A percentile compares a stretch with the other conserved stretches of the same genome.
Evolutionary conservation across 2,888 invertebrate species (phyloP).

Genomic region (Phania funesta): DNA sequence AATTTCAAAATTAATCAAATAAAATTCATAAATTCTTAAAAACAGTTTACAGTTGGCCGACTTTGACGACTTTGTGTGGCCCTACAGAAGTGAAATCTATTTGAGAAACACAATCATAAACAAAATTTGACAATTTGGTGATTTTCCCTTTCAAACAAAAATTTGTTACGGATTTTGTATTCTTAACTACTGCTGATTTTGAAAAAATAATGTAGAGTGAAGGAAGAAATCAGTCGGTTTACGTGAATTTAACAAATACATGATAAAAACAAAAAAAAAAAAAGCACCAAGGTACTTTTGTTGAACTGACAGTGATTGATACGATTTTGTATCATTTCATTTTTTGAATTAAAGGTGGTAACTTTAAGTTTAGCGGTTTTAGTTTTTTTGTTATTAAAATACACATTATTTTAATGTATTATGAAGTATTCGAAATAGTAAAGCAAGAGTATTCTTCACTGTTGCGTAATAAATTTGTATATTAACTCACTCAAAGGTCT

Average conservation of each 20-base stretch:
- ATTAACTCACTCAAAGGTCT: no score
- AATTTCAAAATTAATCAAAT: background rate
- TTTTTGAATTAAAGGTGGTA: slow-evolving; percentile 61
- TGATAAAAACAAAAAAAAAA: slow-evolving; percentile 43
- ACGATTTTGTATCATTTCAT: slow-evolving; percentile 69
- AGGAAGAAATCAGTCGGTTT: slow-evolving; percentile 38
- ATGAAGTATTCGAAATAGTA: background rate
- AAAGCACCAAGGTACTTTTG: slow-evolving; percentile 54
- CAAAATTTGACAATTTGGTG: no score
- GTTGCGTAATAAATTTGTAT: no score
- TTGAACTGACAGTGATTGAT: slow-evolving; percentile 76
- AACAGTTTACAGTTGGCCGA: no score
- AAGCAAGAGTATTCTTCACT: no score
- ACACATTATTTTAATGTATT: background rate
- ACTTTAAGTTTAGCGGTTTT: slow-evolving; percentile 34
- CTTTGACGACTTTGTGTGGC: no score
- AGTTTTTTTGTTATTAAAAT: background rate
- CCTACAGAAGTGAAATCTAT: no score
- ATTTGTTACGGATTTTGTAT: no score
- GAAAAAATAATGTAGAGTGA: background rate
- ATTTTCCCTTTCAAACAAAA: no score
- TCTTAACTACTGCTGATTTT: no score
- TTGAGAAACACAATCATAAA: no score
- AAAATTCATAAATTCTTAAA: no score
- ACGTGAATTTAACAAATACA: slow-evolving; percentile 16